Conservation (phyloP, 2,797 vertebrate species). For the Micrastur ruficollis region DNA sequence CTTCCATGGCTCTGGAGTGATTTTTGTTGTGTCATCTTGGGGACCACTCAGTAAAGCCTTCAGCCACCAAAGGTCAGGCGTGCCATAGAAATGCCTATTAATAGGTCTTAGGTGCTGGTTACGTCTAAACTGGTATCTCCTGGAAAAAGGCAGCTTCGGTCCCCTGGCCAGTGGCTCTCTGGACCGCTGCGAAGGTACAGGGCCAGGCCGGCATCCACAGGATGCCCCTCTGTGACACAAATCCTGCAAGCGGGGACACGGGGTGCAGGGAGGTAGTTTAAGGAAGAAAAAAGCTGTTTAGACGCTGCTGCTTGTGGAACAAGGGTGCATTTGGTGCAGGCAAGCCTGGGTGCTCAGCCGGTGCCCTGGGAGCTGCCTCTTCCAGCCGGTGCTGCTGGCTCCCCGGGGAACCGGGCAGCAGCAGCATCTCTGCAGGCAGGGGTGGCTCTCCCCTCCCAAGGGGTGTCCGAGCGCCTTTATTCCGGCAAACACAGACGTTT, state of each 20-base stretch:
- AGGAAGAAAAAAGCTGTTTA: not conserved
- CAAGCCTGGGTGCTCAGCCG: accelerated
- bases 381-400: not conserved
- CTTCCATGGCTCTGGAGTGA: not conserved
- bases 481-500: slow-evolving; percentile 59
- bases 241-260: not conserved
- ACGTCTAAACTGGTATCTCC: not conserved
- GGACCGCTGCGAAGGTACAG: not conserved
- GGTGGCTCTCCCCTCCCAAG: not conserved
- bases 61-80: not conserved
- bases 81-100: not conserved
- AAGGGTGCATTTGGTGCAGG: not conserved
- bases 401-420: not conserved
- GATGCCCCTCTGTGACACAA: not conserved
- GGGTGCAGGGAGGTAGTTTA: not conserved
- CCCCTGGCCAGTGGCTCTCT: accelerated
- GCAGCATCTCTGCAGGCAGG: not conserved
- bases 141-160: not conserved
- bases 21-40: not conserved
- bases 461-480: slow-evolving; percentile 16
- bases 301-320: accelerated
- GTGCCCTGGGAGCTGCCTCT: not conserved
- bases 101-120: not conserved
- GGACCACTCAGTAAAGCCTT: not conserved
- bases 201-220: not conserved